Conservation (phyloP, 2,113 vertebrate genomes). For the Eptesicus fuscus region DNA sequence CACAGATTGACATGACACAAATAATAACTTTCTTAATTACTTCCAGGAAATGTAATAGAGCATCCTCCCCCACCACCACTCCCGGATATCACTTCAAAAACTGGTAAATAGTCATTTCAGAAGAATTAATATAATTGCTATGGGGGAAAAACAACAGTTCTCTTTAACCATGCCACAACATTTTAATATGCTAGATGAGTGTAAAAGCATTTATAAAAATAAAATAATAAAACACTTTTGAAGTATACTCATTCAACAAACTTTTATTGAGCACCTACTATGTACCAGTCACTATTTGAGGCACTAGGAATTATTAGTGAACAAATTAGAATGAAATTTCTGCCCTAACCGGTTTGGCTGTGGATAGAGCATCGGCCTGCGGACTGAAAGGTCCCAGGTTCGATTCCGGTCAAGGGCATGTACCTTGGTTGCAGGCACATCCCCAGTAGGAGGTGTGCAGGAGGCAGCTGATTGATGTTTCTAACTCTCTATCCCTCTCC, state of each 20-base stretch:
- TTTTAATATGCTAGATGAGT: conserved; percentile 1
- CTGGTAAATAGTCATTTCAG: conserved; percentile 22
- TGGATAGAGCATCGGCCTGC: no score
- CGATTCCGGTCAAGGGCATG: no score
- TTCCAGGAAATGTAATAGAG: conserved; percentile 29
- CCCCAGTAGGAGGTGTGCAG: no score
- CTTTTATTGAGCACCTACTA: neutral
- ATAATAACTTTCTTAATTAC: conserved; percentile 30
- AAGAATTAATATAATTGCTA: conserved; percentile 35
- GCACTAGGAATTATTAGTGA: neutral
- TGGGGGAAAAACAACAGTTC: neutral
- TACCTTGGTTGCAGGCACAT: no score
- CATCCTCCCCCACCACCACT: no score
- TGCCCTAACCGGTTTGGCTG: no score
- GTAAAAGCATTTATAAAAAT: conserved; percentile 13
- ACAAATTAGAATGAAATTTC: neutral
- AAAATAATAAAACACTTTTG: neutral
- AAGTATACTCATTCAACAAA: neutral
- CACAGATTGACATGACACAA: conserved; percentile 34
- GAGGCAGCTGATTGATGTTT: no score
- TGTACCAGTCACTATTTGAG: neutral
- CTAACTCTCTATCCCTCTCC: no score
- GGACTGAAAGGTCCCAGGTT: no score
- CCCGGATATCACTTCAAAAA: neutral
- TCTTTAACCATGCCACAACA: neutral